Evolutionary conservation across 2,888 invertebrate species (phyloP).

Genomic region (Acheta domesticus): DNA sequence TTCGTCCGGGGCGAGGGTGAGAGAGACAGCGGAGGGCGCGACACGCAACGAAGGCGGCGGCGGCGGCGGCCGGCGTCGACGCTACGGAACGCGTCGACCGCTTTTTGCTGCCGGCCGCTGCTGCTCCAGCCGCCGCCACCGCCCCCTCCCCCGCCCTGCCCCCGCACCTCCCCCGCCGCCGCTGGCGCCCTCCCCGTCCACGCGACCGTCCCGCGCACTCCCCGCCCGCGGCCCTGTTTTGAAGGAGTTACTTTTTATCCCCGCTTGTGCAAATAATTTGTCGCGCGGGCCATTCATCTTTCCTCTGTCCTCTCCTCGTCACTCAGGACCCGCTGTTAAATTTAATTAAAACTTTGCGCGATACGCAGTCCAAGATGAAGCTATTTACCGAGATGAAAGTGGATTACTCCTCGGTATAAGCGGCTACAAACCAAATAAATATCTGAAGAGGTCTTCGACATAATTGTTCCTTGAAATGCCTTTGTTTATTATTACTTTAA

Average conservation of each 20-base stretch:
- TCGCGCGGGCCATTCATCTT: neutral
- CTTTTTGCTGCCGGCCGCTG: too few species aligned
- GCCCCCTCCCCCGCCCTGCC: too few species aligned
- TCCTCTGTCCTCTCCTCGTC: neutral
- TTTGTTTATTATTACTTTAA: neutral
- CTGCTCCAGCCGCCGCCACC: too few species aligned
- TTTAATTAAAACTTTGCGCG: neutral
- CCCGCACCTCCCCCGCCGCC: too few species aligned
- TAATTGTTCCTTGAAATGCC: neutral
- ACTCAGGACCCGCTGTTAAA: neutral
- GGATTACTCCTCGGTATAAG: neutral
- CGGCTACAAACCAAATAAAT: neutral
- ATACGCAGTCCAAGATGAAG: constrained; percentile 10
- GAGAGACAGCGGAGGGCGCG: too few species aligned
- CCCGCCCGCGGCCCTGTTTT: neutral
- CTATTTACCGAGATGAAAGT: neutral
- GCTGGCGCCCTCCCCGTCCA: too few species aligned
- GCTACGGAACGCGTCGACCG: too few species aligned
- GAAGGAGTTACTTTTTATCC: neutral
- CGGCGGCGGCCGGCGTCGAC: too few species aligned
- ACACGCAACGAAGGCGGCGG: too few species aligned
- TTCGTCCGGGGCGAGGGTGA: too few species aligned
- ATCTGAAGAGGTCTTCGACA: neutral
- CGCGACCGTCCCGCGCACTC: neutral
- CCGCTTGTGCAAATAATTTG: constrained; percentile 3